Conservation (phyloP, 2,113 vertebrate species). For the Hemibagrus wyckioides region DNA sequence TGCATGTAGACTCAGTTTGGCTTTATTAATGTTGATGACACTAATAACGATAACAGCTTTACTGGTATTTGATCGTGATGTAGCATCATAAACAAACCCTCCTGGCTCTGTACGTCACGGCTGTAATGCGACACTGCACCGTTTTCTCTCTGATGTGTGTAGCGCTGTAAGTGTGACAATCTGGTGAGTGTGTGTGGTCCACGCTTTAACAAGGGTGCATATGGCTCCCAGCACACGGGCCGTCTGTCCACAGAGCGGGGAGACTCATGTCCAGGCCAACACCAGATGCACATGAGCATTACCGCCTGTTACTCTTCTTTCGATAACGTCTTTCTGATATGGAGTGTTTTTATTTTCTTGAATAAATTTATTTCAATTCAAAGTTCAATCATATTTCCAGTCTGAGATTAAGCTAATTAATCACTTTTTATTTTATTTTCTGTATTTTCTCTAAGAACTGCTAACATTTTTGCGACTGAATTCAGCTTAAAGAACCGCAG, state of each 20-base stretch:
- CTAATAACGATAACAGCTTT: neutral
- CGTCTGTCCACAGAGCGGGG: slow-evolving; percentile 40
- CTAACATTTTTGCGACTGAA: slow-evolving; percentile 29
- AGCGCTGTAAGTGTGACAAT: neutral
- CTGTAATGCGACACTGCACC: neutral
- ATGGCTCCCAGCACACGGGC: neutral
- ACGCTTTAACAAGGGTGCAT: slow-evolving; percentile 7
- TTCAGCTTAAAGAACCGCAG: neutral
- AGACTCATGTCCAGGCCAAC: neutral
- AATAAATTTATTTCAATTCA: neutral
- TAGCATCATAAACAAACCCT: neutral
- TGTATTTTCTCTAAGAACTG: slow-evolving; percentile 2
- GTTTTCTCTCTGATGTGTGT: neutral
- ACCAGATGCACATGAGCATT: slow-evolving; percentile 27
- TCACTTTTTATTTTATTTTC: neutral
- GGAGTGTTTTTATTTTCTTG: neutral
- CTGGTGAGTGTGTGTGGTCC: slow-evolving; percentile 4
- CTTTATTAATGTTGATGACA: neutral
- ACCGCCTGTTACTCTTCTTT: neutral
- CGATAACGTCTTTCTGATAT: neutral
- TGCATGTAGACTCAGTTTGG: neutral
- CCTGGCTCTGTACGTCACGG: neutral
- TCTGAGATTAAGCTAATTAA: neutral
- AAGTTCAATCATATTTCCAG: neutral
- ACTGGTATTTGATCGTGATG: neutral